Evolutionary conservation across 2,113 vertebrate genomes (phyloP), one percentile per base, ranked within the genome.

Genomic region (Hydropotes inermis): DNA sequence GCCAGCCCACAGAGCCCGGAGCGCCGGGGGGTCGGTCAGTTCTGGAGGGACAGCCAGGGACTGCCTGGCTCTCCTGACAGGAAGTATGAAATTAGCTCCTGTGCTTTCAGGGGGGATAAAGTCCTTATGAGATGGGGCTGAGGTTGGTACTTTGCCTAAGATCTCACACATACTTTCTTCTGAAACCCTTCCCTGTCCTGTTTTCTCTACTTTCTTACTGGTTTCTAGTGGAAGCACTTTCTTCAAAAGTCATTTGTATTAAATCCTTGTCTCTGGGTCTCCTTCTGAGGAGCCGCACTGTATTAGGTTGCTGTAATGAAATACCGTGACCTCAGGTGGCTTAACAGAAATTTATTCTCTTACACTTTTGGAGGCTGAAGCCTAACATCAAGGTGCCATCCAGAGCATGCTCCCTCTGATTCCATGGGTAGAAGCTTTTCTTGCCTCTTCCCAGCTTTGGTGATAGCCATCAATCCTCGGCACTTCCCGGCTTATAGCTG

Each of bases 41-140:
- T 87, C 28, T 58, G 3, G 43, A 10, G 15, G 36, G 36, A 5
- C 12, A 14, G 15, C 19, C 6, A 13, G 1, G 39, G 30, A 13
- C 8, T 4, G 2, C 50, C 30, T 36, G 25, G 11, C 33, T 89
- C 3, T 1, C 1, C 17, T n/a, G 6, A 39, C 1, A 0, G 17
- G 11, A n/a, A 16, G 15, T n/a, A 1, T 39, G 33, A 36, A 85
- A n/a, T n/a, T 16, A 36, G 55, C 30, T 78, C n/a, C 52, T 60
- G 43, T 28, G 7, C 39, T 25, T 58, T 12, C n/a, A n/a, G 1
- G 0, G 55, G 23, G 2, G 23, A 67, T 54, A 64, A 50, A 33
- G 4, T 23, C 36, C 15, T 76, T 70, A 45, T 5, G 15, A 47
- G 15, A 52, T 81, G 10, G 54, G 9, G 23, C 28, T 54, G 39